A percentile compares a stretch with the other conserved stretches of the same genome.
Conservation (phyloP, 2,797 vertebrate species). For the Artibeus jamaicensis region DNA sequence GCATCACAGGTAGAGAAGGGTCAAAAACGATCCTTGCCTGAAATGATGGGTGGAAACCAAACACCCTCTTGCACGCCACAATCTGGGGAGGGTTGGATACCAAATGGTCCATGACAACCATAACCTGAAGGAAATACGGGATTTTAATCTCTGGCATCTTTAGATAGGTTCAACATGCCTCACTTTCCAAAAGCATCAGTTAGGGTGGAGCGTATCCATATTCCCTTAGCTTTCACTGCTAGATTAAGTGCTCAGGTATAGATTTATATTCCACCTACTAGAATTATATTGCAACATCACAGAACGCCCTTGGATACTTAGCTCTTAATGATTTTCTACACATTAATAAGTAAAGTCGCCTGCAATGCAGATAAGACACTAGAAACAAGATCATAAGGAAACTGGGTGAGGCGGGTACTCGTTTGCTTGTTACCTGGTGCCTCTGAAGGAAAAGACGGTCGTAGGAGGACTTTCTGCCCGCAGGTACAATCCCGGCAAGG, state of each 20-base stretch:
- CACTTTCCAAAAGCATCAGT: conserved; percentile 43
- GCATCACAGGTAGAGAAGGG: conserved; percentile 6
- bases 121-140: conserved; percentile 52
- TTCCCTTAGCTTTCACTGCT: conserved; percentile 47
- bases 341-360: conserved; percentile 83
- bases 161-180: conserved; percentile 53
- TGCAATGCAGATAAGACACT: conserved; percentile 82
- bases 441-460: conserved; percentile 79
- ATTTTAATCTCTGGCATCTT: conserved; percentile 60
- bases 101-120: conserved; percentile 61
- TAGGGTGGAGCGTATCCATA: conserved; percentile 61
- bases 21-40: conserved; percentile 32
- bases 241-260: conserved; percentile 63
- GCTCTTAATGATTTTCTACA: conserved; percentile 74
- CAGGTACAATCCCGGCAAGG: conserved; percentile 77
- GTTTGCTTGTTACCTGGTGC: conserved; percentile 82
- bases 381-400: conserved; percentile 72
- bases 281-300: conserved; percentile 63
- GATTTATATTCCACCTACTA: conserved; percentile 67
- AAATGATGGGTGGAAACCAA: conserved; percentile 60
- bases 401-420: conserved; percentile 66
- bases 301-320: conserved; percentile 67
- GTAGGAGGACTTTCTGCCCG: conserved; percentile 80
- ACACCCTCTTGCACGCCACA: conserved; percentile 19
- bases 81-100: conserved; percentile 31